Percentiles rank a stretch among this genome's conserved stretches.
Evolutionary conservation across 1,140 invertebrate species (phyloP).

Genomic region (Antheraea mylitta): DNA sequence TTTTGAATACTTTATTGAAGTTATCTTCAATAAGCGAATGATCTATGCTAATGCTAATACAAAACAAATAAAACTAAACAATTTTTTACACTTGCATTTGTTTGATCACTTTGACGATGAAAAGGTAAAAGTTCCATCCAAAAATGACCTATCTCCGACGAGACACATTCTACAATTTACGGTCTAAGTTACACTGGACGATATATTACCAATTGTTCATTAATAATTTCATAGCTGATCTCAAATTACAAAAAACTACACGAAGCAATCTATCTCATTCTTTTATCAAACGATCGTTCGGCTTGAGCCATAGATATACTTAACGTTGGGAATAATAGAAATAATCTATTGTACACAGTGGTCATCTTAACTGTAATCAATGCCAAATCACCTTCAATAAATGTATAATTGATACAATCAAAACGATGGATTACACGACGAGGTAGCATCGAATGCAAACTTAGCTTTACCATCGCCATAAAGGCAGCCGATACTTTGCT

Average conservation of each 20-base stretch:
- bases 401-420: constrained; percentile 27
- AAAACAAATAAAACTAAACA: no score
- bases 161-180: background rate
- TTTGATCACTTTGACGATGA: no score
- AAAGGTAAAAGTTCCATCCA: no score
- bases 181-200: background rate
- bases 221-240: background rate
- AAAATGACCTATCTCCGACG: no score
- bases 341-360: background rate
- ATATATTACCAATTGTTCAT: background rate
- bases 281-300: background rate
- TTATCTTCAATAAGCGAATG: no score
- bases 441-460: constrained; percentile 14
- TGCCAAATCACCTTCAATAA: constrained; percentile 28
- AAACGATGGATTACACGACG: constrained; percentile 25
- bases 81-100: no score
- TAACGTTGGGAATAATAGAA: background rate
- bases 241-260: background rate
- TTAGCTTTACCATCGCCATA: background rate
- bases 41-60: no score
- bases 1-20: no score
- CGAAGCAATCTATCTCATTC: background rate
- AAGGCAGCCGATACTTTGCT: background rate
- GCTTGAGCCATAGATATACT: background rate
- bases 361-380: constrained; percentile 16